phyloP scores from a whole-genome alignment of 1,140 invertebrate genomes.

The Zelostemma sp. region DNA sequence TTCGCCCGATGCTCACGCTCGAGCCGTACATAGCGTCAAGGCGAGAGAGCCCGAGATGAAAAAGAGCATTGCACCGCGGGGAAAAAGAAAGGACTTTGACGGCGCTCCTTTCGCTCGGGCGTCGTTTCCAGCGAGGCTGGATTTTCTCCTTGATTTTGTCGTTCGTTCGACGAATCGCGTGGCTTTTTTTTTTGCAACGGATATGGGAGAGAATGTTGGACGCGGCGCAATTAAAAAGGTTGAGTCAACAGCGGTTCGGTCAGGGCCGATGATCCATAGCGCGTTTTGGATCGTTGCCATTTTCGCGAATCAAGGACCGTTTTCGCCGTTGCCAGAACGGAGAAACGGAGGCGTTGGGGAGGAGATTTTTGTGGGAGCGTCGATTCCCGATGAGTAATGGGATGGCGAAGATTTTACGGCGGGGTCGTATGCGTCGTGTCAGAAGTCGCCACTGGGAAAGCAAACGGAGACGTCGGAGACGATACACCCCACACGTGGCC shows the following conservation, averaged over 20 bases:
- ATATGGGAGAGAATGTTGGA: background rate
- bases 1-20: conserved; percentile 38
- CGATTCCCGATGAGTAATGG: no score
- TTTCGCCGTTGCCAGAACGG: conserved; percentile 33
- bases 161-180: no score
- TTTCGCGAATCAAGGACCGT: conserved; percentile 46
- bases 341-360: conserved; percentile 17
- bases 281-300: conserved; percentile 44
- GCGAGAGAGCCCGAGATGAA: conserved; percentile 4
- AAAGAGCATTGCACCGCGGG: background rate
- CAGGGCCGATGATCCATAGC: background rate
- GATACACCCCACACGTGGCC: conserved; percentile 60
- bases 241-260: background rate
- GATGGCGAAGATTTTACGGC: background rate
- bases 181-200: background rate
- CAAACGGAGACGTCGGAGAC: conserved; percentile 20
- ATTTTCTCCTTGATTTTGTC: no score
- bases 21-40: conserved; percentile 40
- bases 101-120: no score
- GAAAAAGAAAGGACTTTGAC: no score
- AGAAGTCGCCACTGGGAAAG: conserved; percentile 29
- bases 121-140: no score
- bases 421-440: conserved; percentile 10
- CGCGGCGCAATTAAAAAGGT: background rate
- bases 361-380: background rate